Conservation (phyloP, 2,113 vertebrate species). For the Anolis carolinensis region DNA sequence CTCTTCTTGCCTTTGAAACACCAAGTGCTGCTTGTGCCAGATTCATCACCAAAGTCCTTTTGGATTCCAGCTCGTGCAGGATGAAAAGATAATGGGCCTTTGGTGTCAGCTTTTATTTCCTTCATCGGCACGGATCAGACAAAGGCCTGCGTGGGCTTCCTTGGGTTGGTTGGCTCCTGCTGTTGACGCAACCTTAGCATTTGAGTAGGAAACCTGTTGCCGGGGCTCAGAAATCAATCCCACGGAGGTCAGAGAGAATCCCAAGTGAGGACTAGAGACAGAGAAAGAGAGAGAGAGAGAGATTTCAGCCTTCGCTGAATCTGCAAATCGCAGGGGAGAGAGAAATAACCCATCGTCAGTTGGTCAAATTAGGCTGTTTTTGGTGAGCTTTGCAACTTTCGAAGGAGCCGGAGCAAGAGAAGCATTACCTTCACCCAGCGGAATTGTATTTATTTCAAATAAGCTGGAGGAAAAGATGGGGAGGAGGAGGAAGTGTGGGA, state of each 20-base stretch:
- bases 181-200: conserved; percentile 49
- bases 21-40: conserved; percentile 52
- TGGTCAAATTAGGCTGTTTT: conserved; percentile 72
- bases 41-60: conserved; percentile 63
- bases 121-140: conserved; percentile 65
- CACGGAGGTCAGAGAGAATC: not conserved
- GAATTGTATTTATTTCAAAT: conserved; percentile 71
- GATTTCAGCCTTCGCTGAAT: conserved; percentile 52
- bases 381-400: conserved; percentile 72
- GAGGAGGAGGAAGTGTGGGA: conserved; percentile 38
- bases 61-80: conserved; percentile 68
- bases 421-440: conserved; percentile 69
- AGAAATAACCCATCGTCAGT: too few species aligned
- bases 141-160: conserved; percentile 55
- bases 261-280: too few species aligned
- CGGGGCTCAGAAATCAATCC: not conserved
- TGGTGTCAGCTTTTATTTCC: conserved; percentile 67
- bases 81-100: conserved; percentile 73
- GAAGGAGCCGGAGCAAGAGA: conserved; percentile 39
- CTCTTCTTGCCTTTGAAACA: conserved; percentile 52
- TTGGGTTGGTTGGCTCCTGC: conserved; percentile 64
- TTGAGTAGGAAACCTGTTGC: too few species aligned
- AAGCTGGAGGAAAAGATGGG: conserved; percentile 58
- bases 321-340: conserved; percentile 65
- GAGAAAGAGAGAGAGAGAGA: too few species aligned